These are phyloP conservation scores for Phainopepla nitens DNA, from an alignment of 2,113 vertebrate species.

Conservation along the genomic window DNA sequence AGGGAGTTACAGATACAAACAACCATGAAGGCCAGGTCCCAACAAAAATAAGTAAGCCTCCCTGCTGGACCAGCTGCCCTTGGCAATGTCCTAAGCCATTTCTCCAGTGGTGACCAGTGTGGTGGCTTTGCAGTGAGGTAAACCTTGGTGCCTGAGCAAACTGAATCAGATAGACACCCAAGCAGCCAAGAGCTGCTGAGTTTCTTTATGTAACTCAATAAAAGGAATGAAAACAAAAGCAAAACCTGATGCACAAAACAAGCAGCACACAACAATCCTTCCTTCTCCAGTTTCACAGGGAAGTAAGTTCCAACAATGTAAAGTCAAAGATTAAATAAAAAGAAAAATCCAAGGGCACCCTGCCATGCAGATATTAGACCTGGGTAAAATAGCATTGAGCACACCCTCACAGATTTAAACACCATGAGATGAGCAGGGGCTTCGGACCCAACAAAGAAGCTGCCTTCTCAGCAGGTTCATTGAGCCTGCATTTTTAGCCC, in stretches of 20 bases:
- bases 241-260: not conserved
- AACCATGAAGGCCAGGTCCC: not conserved
- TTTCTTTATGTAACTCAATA: not conserved
- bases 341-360: not conserved
- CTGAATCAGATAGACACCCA: not conserved
- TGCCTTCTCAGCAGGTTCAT: not conserved
- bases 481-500: not conserved
- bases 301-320: conserved; percentile 24
- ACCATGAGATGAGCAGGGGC: not conserved
- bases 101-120: not conserved
- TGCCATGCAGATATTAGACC: not conserved
- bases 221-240: not conserved
- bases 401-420: not conserved
- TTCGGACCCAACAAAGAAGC: not conserved
- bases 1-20: not conserved
- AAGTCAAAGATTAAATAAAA: conserved; percentile 36
- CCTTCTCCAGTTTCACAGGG: not conserved
- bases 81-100: not conserved
- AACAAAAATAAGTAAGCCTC: not conserved
- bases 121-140: not conserved
- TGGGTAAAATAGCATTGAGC: not conserved
- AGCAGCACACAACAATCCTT: not conserved
- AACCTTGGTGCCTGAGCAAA: not conserved
- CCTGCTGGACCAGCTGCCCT: not conserved
- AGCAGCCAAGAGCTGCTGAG: not conserved